Evolutionary conservation across 2,113 vertebrate genomes (phyloP).

Genomic region (Arizona elegans): DNA sequence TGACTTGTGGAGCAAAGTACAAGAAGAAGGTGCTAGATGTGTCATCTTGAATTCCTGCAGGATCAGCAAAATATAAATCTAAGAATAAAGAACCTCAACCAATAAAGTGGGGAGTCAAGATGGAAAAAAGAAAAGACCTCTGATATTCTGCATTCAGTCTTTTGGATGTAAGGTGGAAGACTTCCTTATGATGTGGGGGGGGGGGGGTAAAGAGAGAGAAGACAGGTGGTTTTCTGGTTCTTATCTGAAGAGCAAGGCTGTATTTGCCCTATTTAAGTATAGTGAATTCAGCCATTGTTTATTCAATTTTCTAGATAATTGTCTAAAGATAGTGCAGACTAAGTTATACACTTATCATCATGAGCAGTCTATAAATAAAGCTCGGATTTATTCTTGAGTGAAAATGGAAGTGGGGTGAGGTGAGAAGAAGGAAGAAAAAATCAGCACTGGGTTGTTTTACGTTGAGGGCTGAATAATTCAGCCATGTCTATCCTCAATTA

Average conservation of each 20-base stretch:
- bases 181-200: background rate
- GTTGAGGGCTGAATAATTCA: slow-evolving; percentile 48
- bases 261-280: background rate
- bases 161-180: background rate
- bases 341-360: background rate
- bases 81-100: background rate
- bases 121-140: background rate
- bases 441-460: background rate
- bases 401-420: background rate
- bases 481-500: slow-evolving; percentile 34
- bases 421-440: background rate
- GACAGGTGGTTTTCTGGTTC: background rate
- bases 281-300: background rate
- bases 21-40: background rate
- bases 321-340: background rate
- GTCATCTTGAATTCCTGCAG: background rate
- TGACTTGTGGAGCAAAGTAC: background rate
- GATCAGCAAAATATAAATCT: background rate
- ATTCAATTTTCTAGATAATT: background rate
- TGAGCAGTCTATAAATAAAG: background rate
- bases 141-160: background rate
- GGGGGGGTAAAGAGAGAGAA: no score
- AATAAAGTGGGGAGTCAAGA: background rate
- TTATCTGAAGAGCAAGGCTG: background rate
- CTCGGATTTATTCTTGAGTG: slow-evolving; percentile 11